Percentiles rank a stretch among this genome's conserved stretches.
These are phyloP conservation scores for Sparus aurata DNA, from an alignment of 2,797 vertebrate genomes.

Conservation along the genomic window DNA sequence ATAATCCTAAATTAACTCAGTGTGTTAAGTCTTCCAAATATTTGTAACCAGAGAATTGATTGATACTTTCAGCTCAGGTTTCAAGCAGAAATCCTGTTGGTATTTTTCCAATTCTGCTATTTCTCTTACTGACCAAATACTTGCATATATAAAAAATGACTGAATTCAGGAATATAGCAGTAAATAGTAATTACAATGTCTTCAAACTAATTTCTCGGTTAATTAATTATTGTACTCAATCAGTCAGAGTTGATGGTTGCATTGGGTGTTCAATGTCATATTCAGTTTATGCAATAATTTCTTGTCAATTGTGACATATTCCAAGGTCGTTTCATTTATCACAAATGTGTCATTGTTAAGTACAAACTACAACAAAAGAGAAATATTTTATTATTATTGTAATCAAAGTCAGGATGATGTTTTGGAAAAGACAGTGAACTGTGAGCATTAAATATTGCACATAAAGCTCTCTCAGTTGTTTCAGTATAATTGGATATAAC, in stretches of 20 bases:
- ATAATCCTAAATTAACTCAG: not conserved
- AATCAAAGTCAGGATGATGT: slow-evolving; percentile 8
- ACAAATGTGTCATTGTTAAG: slow-evolving; percentile 4
- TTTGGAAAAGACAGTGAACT: slow-evolving; percentile 31
- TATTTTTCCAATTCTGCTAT: not conserved
- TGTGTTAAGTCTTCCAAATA: not conserved
- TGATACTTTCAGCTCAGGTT: not conserved
- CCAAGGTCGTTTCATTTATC: not conserved
- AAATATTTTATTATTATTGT: slow-evolving; percentile 6
- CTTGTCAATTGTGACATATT: slow-evolving; percentile 16
- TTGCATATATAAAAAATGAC: not conserved
- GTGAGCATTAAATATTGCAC: slow-evolving; percentile 14
- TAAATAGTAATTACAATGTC: slow-evolving; percentile 14
- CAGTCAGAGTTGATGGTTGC: slow-evolving; percentile 1
- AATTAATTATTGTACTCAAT: slow-evolving; percentile 11
- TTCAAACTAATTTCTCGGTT: slow-evolving; percentile 14
- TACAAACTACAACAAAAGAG: slow-evolving; percentile 5
- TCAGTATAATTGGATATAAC: slow-evolving; percentile 30
- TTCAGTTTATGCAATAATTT: slow-evolving; percentile 11
- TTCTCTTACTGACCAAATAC: not conserved
- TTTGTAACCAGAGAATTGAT: not conserved
- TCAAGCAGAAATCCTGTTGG: not conserved
- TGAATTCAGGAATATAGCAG: not conserved
- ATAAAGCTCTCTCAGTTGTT: slow-evolving; percentile 19
- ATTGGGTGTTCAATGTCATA: slow-evolving; percentile 14